phyloP scores from a whole-genome alignment of 2,113 vertebrate genomes.

The Melanerpes aurifrons region DNA sequence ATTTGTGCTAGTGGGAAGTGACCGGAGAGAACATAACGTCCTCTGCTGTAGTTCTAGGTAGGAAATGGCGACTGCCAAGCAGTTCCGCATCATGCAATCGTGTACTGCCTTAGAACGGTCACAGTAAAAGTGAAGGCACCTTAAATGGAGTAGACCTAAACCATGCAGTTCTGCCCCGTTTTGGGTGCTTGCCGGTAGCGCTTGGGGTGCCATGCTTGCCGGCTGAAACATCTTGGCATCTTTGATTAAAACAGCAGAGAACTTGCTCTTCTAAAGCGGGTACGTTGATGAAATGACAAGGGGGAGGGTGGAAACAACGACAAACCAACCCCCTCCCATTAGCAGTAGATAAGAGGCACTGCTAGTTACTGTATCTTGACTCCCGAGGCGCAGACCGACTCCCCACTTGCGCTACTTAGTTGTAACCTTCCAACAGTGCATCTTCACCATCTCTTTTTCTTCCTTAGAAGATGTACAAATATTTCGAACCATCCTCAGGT shows the following conservation, averaged over 20 bases:
- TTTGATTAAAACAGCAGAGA: background rate
- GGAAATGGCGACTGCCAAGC: accelerated
- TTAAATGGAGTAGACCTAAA: accelerated
- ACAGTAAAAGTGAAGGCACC: background rate
- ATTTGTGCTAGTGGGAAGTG: too few species aligned
- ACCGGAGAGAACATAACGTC: accelerated
- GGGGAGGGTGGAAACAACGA: too few species aligned
- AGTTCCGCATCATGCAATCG: accelerated
- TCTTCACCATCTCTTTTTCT: background rate
- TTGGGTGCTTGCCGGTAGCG: too few species aligned
- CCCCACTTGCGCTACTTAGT: background rate
- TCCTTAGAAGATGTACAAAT: background rate
- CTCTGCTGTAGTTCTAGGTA: background rate
- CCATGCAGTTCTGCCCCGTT: too few species aligned
- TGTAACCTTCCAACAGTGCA: background rate
- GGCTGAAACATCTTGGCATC: background rate
- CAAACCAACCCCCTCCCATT: too few species aligned
- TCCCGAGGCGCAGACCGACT: too few species aligned
- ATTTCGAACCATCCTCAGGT: background rate
- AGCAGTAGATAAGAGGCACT: too few species aligned
- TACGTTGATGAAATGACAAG: too few species aligned
- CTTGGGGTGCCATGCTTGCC: accelerated
- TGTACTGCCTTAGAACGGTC: accelerated
- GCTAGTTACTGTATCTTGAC: accelerated
- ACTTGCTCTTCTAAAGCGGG: background rate